Conservation (phyloP, 2,888 invertebrate genomes). For the Cephus runcator region DNA sequence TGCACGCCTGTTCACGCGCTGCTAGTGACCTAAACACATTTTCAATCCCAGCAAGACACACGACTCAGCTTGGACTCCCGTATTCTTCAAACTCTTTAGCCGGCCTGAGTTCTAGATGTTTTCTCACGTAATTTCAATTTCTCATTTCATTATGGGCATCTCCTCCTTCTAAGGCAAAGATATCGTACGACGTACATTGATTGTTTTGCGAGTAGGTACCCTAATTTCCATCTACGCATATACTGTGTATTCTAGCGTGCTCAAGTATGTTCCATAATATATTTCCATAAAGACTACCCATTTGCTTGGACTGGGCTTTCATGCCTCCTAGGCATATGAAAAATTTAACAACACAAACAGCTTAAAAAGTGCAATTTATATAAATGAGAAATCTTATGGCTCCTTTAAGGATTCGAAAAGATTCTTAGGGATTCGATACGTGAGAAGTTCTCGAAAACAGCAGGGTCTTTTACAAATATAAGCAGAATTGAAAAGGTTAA, state of each 20-base stretch:
- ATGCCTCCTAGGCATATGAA: slow-evolving; percentile 17
- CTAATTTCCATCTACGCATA: too few relatives aligned
- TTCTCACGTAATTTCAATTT: neutral
- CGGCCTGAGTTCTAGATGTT: neutral
- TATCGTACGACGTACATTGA: too few relatives aligned
- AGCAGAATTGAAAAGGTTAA: too few relatives aligned
- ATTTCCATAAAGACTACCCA: slow-evolving; percentile 16
- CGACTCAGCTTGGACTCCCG: too few relatives aligned
- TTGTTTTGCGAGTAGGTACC: too few relatives aligned
- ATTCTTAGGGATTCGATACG: too few relatives aligned
- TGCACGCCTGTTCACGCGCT: neutral
- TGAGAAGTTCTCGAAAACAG: too few relatives aligned
- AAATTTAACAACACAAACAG: slow-evolving; percentile 34
- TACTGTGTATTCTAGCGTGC: neutral
- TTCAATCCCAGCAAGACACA: too few relatives aligned
- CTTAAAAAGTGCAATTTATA: slow-evolving; percentile 48
- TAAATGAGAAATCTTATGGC: neutral
- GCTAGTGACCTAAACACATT: neutral
- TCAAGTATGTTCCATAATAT: neutral
- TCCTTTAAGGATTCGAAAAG: too few relatives aligned
- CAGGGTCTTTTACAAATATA: too few relatives aligned
- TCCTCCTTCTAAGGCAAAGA: too few relatives aligned
- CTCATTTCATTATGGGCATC: too few relatives aligned
- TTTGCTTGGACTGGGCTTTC: neutral
- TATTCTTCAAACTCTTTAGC: neutral